Evolutionary conservation across 2,888 invertebrate genomes (phyloP).

Genomic region (Drosophila incognita): DNA sequence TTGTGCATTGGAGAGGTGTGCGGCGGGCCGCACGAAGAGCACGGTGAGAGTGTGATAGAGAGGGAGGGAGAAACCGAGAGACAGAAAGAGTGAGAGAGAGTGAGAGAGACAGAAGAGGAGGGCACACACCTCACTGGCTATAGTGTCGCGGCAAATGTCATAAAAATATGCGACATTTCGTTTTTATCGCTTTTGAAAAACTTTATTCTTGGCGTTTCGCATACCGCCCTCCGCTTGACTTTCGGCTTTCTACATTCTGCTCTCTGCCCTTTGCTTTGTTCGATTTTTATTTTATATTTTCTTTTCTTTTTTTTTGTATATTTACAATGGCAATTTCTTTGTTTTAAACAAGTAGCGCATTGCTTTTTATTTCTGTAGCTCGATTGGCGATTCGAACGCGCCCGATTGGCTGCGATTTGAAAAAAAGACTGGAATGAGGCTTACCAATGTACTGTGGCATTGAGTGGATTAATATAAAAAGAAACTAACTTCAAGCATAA

Average conservation of each 20-base stretch:
- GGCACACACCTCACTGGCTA: constrained; percentile 43
- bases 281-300: constrained; percentile 49
- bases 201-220: constrained; percentile 78
- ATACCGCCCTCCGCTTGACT: constrained; percentile 39
- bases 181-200: constrained; percentile 85
- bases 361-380: constrained; percentile 75
- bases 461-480: not conserved
- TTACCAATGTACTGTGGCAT: constrained; percentile 28
- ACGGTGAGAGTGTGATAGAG: not conserved
- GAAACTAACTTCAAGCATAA: not conserved
- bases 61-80: constrained; percentile 4
- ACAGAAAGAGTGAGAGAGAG: not conserved
- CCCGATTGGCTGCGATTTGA: constrained; percentile 76
- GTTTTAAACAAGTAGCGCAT: constrained; percentile 81
- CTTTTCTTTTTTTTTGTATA: constrained; percentile 61
- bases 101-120: not conserved
- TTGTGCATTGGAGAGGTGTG: constrained; percentile 21
- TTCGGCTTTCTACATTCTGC: constrained; percentile 42
- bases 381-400: constrained; percentile 78
- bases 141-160: constrained; percentile 81
- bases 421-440: constrained; percentile 20
- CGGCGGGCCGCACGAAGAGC: not conserved
- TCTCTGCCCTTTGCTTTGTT: constrained; percentile 26
- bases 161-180: constrained; percentile 86
- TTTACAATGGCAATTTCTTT: constrained; percentile 80